Evolutionary conservation across 2,888 invertebrate genomes (phyloP), one percentile per base, ranked within the genome.

Genomic region (Cryptocheilus praepositus): DNA sequence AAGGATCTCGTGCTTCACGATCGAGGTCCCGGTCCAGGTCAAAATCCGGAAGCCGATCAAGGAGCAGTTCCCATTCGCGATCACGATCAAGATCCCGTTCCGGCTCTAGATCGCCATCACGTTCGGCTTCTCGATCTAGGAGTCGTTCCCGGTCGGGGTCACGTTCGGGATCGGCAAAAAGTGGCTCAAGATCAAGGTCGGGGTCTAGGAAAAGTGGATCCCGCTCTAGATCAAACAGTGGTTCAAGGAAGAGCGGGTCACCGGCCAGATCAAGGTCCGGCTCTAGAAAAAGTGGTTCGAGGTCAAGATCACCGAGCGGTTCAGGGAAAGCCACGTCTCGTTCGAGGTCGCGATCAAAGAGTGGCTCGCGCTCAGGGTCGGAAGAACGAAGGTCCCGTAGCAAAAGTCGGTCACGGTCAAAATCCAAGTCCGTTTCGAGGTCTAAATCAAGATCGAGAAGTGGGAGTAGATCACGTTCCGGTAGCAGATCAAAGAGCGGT

Each of bases 1-100:
- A 92, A 60, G 91, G 77, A 88, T 92, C 85, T 76, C 91, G 90
- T 86, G 83, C 76, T 18, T 83, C 84, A 15, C 73, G 79, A 52
- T 82, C 82, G 0, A 70, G 73, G 70, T 85, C 83, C 8, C 79
- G 83, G 57, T 88, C 86, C 2, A 68, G 76, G 60, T 86, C 83
- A 0, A 78, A 83, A 18, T 87, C 86, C 15, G 71, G 79, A 56
- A 84, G 83, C 25, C 83, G 81, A 22, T 82, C 84, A 2, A 76
- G 75, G 59, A 79, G 80, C 28, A 73, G 69, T 21, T 81, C 83
- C 2, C 59, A 70, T 21, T 81, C 81, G 59, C 85, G 77, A 84
- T 77, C 89, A 82, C 74, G 81, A 16, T 84, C 58, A 83, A 86
- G 76, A 22, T 88, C 89, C 43, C 79, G 85, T 58, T 89, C 89